These are phyloP conservation scores for Spinus olivaceus DNA, from an alignment of 2,797 vertebrate genomes.

Conservation along the genomic window DNA sequence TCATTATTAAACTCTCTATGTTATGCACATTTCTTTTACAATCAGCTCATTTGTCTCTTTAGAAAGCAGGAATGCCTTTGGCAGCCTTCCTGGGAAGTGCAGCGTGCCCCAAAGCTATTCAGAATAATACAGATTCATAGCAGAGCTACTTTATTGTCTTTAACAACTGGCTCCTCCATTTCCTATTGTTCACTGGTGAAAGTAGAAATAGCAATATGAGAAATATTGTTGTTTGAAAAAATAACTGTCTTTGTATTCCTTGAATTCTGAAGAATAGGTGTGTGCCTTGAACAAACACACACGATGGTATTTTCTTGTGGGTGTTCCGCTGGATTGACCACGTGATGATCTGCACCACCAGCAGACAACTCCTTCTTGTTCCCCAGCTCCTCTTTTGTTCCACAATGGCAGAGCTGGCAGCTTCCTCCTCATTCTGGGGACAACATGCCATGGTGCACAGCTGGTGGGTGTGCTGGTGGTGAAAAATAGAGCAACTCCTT, in stretches of 20 bases:
- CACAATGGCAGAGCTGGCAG: fast-evolving
- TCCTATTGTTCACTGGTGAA: slow-evolving; percentile 35
- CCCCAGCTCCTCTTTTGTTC: neutral
- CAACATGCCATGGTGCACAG: neutral
- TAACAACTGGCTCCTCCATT: neutral
- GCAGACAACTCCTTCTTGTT: neutral
- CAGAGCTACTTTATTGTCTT: slow-evolving; percentile 8
- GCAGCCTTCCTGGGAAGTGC: slow-evolving; percentile 18
- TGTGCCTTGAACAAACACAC: neutral
- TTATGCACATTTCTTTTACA: slow-evolving; percentile 16
- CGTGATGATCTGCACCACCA: neutral
- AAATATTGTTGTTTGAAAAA: slow-evolving; percentile 59
- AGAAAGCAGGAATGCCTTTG: neutral
- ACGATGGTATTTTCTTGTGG: neutral
- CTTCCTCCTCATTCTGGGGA: neutral
- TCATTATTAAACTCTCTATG: slow-evolving; percentile 25
- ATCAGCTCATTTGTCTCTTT: slow-evolving; percentile 6
- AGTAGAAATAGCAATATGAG: slow-evolving; percentile 31
- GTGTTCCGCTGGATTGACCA: neutral
- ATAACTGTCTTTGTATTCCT: slow-evolving; percentile 10
- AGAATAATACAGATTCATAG: slow-evolving; percentile 41
- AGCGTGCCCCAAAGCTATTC: slow-evolving; percentile 41
- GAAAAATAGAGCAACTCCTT: neutral
- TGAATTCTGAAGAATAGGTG: slow-evolving; percentile 29
- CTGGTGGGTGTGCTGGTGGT: neutral